Percentiles rank a stretch among this genome's conserved stretches.
These are phyloP conservation scores for Melanogrammus aeglefinus DNA, from an alignment of 2,797 vertebrate species.

Conservation along the genomic window DNA sequence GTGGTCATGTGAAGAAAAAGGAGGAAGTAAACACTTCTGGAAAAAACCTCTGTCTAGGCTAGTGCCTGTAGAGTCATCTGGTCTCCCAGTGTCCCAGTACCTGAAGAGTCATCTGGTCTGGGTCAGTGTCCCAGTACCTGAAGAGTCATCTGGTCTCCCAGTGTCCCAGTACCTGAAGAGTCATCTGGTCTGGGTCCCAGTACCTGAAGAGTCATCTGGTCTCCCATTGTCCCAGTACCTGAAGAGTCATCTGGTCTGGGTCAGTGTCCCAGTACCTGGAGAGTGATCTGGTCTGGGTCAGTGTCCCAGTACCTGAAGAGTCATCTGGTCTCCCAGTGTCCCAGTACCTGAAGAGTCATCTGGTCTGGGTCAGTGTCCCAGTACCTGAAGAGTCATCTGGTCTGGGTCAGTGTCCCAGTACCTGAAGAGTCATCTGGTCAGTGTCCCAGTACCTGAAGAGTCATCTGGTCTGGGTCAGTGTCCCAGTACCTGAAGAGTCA, in stretches of 20 bases:
- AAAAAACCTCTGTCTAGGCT: not conserved
- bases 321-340: too few relatives aligned
- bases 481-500: too few relatives aligned
- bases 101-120: not conserved
- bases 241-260: too few relatives aligned
- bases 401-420: not conserved
- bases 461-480: not conserved
- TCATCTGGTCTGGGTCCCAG: not conserved
- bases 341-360: too few relatives aligned
- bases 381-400: too few relatives aligned
- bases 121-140: too few relatives aligned
- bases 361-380: too few relatives aligned
- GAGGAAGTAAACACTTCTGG: not conserved
- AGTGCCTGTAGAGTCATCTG: not conserved
- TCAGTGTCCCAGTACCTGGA: too few relatives aligned
- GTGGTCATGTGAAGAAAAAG: too few relatives aligned
- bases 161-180: not conserved
- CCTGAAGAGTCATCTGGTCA: not conserved
- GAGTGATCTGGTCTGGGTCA: too few relatives aligned
- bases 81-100: not conserved
- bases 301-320: too few relatives aligned
- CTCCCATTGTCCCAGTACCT: too few relatives aligned
- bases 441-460: not conserved
- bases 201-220: not conserved
- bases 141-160: not conserved